These are phyloP conservation scores for Oryzias sinensis DNA, from an alignment of 2,797 vertebrate genomes.

Conservation along the genomic window DNA sequence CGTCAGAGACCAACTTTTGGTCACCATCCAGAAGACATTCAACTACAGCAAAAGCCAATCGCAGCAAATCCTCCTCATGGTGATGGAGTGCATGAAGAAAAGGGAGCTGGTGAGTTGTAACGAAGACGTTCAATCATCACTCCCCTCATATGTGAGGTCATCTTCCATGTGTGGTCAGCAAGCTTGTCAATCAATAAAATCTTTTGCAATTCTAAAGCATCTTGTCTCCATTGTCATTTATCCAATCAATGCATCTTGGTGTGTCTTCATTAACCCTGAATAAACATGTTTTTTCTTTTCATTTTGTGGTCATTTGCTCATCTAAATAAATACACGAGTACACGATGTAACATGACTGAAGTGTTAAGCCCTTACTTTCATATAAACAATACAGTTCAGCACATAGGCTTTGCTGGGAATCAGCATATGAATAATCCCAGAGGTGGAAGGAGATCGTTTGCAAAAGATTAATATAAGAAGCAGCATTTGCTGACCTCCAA, in stretches of 20 bases:
- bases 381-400: conserved; percentile 26
- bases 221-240: conserved; percentile 64
- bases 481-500: conserved; percentile 24
- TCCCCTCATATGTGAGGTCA: neutral
- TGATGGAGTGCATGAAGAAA: conserved; percentile 98
- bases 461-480: conserved; percentile 27
- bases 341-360: conserved; percentile 21
- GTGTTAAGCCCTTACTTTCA: conserved; percentile 9
- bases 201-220: conserved; percentile 41
- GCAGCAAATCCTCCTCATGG: conserved; percentile 90
- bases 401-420: neutral
- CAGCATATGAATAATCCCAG: conserved; percentile 30
- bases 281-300: conserved; percentile 69
- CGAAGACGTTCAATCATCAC: neutral
- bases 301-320: conserved; percentile 20
- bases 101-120: conserved; percentile 91
- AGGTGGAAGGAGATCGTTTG: conserved; percentile 32
- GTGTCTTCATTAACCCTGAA: conserved; percentile 62
- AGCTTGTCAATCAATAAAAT: conserved; percentile 65
- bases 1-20: conserved; percentile 91
- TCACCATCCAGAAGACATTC: conserved; percentile 98
- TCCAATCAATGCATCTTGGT: conserved; percentile 53
- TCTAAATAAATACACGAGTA: neutral
- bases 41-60: conserved; percentile 93
- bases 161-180: conserved; percentile 14